Conservation (phyloP, 1,140 invertebrate genomes). For the Drosophila truncata region DNA sequence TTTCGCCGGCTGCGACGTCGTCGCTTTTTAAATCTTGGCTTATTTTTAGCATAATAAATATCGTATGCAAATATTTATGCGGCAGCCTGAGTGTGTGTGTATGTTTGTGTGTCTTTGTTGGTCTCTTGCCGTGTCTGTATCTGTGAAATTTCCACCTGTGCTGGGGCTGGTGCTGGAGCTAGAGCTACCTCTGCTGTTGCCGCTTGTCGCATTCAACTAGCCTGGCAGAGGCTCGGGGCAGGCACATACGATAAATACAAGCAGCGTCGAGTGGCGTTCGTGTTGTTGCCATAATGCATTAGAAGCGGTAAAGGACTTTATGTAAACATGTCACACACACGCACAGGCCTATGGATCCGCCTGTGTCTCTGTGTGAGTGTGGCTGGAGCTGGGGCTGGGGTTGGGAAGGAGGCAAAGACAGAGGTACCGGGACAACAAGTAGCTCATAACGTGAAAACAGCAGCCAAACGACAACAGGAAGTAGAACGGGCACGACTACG, state of each 20-base stretch:
- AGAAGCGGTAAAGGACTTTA: slow-evolving; percentile 69
- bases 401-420: not conserved
- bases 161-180: slow-evolving; percentile 3
- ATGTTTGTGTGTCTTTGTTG: slow-evolving; percentile 43
- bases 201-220: slow-evolving; percentile 42
- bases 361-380: slow-evolving; percentile 19
- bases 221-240: slow-evolving; percentile 15
- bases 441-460: slow-evolving; percentile 74
- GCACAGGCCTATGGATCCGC: slow-evolving; percentile 34
- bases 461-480: slow-evolving; percentile 56
- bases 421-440: slow-evolving; percentile 72
- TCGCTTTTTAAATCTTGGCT: slow-evolving; percentile 75
- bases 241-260: slow-evolving; percentile 40
- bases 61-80: slow-evolving; percentile 79
- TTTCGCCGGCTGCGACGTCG: slow-evolving; percentile 46
- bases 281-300: slow-evolving; percentile 80
- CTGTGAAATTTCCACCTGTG: slow-evolving; percentile 43
- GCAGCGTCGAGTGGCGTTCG: slow-evolving; percentile 61
- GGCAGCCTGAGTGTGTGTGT: slow-evolving; percentile 28
- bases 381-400: not conserved
- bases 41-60: slow-evolving; percentile 84
- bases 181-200: slow-evolving; percentile 13
- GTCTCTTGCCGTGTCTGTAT: slow-evolving; percentile 22
- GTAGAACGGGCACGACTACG: slow-evolving; percentile 41
- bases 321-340: slow-evolving; percentile 62